Conservation (phyloP, 1,140 invertebrate species). For the Ephestia elutella region DNA sequence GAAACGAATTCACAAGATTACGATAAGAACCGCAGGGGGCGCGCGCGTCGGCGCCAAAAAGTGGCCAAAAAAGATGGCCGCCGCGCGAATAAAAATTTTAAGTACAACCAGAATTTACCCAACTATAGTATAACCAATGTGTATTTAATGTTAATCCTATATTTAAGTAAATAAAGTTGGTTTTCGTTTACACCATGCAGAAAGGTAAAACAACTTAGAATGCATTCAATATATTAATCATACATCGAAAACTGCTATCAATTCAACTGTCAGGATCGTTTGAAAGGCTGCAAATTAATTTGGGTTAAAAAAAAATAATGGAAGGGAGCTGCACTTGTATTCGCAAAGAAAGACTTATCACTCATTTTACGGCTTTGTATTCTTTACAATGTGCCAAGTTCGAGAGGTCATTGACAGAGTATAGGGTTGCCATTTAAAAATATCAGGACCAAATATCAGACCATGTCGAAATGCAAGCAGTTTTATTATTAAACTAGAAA, state of each 20-base stretch:
- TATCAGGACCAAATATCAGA: too few species aligned
- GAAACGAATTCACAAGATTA: slow-evolving; percentile 25
- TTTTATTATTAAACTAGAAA: too few species aligned
- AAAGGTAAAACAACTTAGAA: not conserved
- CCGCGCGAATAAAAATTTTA: slow-evolving; percentile 13
- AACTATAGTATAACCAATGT: not conserved
- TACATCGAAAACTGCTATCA: slow-evolving; percentile 15
- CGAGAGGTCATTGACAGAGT: not conserved
- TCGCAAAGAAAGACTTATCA: not conserved
- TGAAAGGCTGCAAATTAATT: slow-evolving; percentile 6
- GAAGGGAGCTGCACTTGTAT: not conserved
- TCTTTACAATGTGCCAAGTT: not conserved
- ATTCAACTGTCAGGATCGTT: slow-evolving; percentile 10
- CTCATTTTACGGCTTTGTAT: not conserved
- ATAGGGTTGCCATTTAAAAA: not conserved
- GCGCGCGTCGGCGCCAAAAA: slow-evolving; percentile 25
- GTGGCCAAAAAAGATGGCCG: slow-evolving; percentile 25
- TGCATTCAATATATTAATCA: slow-evolving; percentile 11
- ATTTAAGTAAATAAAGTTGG: not conserved
- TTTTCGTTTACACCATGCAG: not conserved
- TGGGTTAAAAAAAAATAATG: slow-evolving; percentile 1
- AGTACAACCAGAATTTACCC: not conserved
- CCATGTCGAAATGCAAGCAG: not conserved
- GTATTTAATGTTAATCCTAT: not conserved
- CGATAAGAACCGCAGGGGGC: slow-evolving; percentile 29